Evolutionary conservation across 2,888 invertebrate species (phyloP).

Genomic region (Tenthredo distinguenda): DNA sequence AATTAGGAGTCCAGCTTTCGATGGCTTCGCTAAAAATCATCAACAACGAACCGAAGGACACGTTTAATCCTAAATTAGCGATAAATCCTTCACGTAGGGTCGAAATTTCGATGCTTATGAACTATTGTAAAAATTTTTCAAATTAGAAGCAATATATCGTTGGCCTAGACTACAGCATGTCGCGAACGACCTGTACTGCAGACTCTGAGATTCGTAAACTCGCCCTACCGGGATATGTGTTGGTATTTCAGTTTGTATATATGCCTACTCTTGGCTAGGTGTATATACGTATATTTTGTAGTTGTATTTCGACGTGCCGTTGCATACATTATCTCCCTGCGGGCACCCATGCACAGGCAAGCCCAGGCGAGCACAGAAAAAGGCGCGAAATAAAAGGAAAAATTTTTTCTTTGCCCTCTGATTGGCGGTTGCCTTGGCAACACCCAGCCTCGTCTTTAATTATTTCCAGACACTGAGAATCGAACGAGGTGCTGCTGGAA

Average conservation of each 20-base stretch:
- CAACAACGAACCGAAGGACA: neutral
- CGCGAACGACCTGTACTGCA: conserved; percentile 24
- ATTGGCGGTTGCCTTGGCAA: conserved; percentile 79
- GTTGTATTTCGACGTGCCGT: conserved; percentile 73
- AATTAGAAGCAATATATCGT: conserved; percentile 1
- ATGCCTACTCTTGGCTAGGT: neutral
- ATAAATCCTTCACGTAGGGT: neutral
- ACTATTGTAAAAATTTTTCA: neutral
- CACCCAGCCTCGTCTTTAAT: conserved; percentile 77
- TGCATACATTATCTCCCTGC: conserved; percentile 76
- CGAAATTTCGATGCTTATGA: neutral
- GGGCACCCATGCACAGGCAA: conserved; percentile 59
- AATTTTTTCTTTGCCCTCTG: conserved; percentile 76
- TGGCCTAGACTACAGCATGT: neutral
- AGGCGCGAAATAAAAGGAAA: conserved; percentile 73
- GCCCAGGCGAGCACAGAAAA: conserved; percentile 63
- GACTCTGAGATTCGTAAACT: neutral
- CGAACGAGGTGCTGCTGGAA: conserved; percentile 74
- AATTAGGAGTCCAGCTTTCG: neutral
- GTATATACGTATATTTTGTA: conserved; percentile 8
- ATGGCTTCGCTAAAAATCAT: neutral
- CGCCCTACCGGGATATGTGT: neutral
- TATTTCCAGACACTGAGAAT: conserved; percentile 79
- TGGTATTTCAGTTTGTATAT: conserved; percentile 12
- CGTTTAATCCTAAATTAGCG: neutral